Percentiles rank a stretch among this genome's conserved stretches.
Conservation (phyloP, 1,140 invertebrate genomes). For the Phenacoccus solenopsis region DNA sequence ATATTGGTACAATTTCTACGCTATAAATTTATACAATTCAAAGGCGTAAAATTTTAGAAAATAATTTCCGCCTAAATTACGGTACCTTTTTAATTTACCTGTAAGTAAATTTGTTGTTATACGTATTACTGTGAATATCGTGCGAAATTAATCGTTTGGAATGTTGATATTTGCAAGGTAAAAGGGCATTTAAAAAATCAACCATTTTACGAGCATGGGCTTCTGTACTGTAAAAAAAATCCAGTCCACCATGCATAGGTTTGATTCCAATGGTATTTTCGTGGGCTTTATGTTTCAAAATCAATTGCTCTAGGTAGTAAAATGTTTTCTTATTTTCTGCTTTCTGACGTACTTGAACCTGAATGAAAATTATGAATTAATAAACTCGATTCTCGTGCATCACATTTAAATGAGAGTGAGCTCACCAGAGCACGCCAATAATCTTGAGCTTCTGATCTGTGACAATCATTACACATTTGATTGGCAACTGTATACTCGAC, state of each 20-base stretch:
- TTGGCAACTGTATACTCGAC: conserved; percentile 84
- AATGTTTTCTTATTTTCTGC: conserved; percentile 94
- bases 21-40: conserved; percentile 38
- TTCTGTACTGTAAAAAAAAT: conserved; percentile 88
- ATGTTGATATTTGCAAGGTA: conserved; percentile 74
- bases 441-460: conserved; percentile 91
- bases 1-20: conserved; percentile 92
- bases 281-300: conserved; percentile 90
- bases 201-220: conserved; percentile 88
- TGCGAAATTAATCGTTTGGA: conserved; percentile 96
- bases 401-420: conserved; percentile 15
- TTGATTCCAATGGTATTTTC: conserved; percentile 87
- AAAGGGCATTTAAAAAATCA: conserved; percentile 76
- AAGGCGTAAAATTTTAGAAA: conserved; percentile 9
- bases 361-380: conserved; percentile 29
- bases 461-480: conserved; percentile 97
- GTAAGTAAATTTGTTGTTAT: conserved; percentile 91
- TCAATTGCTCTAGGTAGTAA: conserved; percentile 94
- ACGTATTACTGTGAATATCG: conserved; percentile 91
- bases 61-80: background rate
- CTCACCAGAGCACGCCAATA: conserved; percentile 85
- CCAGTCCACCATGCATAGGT: conserved; percentile 82
- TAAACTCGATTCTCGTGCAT: conserved; percentile 21
- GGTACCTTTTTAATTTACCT: conserved; percentile 33
- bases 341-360: conserved; percentile 76